Base-by-base conservation (phyloP, 1,140 invertebrate genomes). In the Antheraea mylitta region DNA sequence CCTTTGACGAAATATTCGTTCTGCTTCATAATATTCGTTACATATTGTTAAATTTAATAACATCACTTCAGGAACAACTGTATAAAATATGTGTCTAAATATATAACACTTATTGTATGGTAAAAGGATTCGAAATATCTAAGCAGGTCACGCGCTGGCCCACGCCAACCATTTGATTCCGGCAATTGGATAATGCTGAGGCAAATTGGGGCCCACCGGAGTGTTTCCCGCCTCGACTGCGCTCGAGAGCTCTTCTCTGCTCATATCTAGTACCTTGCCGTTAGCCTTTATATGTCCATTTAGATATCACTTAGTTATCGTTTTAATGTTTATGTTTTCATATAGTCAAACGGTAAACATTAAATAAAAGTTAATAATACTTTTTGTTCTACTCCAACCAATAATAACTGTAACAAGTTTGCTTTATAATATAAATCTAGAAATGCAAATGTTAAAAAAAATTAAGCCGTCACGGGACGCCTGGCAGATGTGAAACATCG, bases 111-210 rank as follows among this genome's bases (percentile, higher is more conserved):
- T 53, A 53, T 53, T 53, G 16, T 53, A 16, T 53, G 16, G 45
- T 16, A 53, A 53, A 53, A 53, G 16, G 45, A 75, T 70, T 70
- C 64, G 64, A 75, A 85, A 90, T 82, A 82, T 69, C 77, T 78
- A 81, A 77, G 71, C 80, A 82, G 83, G 86, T 89, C 86, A 86
- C 89, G 86, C 86, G 83, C 74, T 79, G 77, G 89, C 89, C 87
- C 86, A 91, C 89, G 89, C 89, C 82, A 89, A 89, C 83, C 82
- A 84, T 75, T 91, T 90, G 80, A 79, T 79, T 85, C 75, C 76
- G 73, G 69, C 86, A 90, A 91, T 91, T 91, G 89, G 81, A 91
- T 91, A 91, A 89, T 91, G 83, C 76, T 78, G 74, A 74, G 74
- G 73, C 85, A 85, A 91, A 90, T 89, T 89, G 86, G 81, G 87